Percentiles rank a stretch among this genome's conserved stretches.
Evolutionary conservation across 2,797 vertebrate genomes (phyloP).

Genomic region (Microchirus variegatus): DNA sequence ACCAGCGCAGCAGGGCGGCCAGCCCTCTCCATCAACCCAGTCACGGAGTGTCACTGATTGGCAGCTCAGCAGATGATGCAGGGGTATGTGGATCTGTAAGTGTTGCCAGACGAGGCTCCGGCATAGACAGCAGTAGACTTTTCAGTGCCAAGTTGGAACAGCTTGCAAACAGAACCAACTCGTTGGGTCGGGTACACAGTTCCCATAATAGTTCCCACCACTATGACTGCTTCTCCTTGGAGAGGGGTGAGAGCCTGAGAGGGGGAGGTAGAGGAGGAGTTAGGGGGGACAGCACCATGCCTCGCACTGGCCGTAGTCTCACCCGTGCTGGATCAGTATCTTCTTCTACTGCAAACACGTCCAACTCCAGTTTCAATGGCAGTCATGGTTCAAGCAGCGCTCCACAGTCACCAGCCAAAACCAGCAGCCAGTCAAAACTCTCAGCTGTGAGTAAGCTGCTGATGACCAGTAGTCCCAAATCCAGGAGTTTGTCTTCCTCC

Average conservation of each 20-base stretch:
- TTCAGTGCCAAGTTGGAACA: conserved; percentile 96
- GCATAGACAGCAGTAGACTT: conserved; percentile 88
- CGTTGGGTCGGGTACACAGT: conserved; percentile 86
- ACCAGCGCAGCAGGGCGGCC: conserved; percentile 90
- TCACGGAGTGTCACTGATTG: conserved; percentile 75
- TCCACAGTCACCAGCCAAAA: conserved; percentile 88
- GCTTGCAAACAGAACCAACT: conserved; percentile 92
- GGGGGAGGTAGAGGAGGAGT: conserved; percentile 81
- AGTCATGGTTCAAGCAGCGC: conserved; percentile 65
- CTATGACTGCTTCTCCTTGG: conserved; percentile 93
- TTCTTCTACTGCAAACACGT: conserved; percentile 65
- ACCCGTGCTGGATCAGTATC: conserved; percentile 85
- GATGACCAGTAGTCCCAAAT: conserved; percentile 93
- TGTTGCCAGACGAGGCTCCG: conserved; percentile 73
- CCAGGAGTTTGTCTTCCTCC: conserved; percentile 90
- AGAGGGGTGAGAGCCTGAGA: conserved; percentile 90
- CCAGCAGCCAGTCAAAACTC: conserved; percentile 88
- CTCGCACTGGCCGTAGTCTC: conserved; percentile 87
- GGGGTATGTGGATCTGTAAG: conserved; percentile 50
- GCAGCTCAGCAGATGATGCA: conserved; percentile 82
- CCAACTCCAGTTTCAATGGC: conserved; percentile 51
- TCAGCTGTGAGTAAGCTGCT: conserved; percentile 97
- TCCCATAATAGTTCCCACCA: conserved; percentile 78
- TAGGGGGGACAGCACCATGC: conserved; percentile 91
- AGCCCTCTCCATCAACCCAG: conserved; percentile 76